Evolutionary conservation across 2,888 invertebrate species (phyloP).

Genomic region (Yponomeuta evonymella): DNA sequence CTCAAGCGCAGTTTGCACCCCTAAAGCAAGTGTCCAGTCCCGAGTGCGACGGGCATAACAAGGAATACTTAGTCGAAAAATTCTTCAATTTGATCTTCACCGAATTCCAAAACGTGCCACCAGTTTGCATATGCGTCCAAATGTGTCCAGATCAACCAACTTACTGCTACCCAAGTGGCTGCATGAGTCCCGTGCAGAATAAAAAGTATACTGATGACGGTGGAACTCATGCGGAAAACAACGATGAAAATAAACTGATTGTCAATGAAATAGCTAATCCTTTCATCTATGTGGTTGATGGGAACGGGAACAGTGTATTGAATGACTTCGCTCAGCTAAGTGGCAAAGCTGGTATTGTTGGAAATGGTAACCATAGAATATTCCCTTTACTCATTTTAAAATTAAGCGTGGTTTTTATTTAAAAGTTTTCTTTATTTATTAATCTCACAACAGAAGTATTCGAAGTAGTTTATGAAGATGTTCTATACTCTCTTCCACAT

Average conservation of each 20-base stretch:
- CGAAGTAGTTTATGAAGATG: no score
- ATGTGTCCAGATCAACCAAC: slow-evolving; percentile 54
- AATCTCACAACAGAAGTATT: no score
- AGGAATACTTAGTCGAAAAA: slow-evolving; percentile 43
- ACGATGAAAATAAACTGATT: slow-evolving; percentile 31
- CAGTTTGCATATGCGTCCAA: slow-evolving; percentile 57
- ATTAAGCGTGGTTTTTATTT: no score
- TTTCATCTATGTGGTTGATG: neutral
- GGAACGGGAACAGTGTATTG: neutral
- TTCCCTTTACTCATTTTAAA: no score
- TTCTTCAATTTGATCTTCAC: slow-evolving; percentile 59
- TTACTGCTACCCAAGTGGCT: slow-evolving; percentile 62
- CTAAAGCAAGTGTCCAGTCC: neutral
- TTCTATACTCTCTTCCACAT: no score
- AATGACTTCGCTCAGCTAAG: neutral
- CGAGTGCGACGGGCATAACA: slow-evolving; percentile 35
- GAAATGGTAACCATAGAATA: neutral
- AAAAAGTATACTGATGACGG: slow-evolving; percentile 15
- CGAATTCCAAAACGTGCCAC: slow-evolving; percentile 50
- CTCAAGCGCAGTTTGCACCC: neutral
- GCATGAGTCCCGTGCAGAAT: slow-evolving; percentile 31
- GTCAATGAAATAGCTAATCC: slow-evolving; percentile 18
- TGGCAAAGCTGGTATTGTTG: neutral
- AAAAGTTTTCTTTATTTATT: no score
- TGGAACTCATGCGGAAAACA: slow-evolving; percentile 23